Conservation (phyloP, 1,140 invertebrate genomes). For the Nasonia vitripennis region DNA sequence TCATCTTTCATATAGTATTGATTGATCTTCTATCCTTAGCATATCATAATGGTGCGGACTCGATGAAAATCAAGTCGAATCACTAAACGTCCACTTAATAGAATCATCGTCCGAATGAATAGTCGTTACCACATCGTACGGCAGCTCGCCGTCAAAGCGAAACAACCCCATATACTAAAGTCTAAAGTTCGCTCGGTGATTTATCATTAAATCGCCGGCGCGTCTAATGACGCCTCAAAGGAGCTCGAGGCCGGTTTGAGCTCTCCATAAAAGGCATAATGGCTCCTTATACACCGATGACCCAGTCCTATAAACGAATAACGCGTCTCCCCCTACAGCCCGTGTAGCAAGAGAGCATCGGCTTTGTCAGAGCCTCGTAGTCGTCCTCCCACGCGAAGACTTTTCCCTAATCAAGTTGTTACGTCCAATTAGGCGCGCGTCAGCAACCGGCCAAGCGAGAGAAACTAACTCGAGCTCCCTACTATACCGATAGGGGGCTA, state of each 20-base stretch:
- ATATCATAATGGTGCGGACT: not conserved
- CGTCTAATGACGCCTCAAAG: not conserved
- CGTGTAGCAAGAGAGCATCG: not conserved
- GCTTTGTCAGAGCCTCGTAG: not conserved
- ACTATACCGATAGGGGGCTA: too few species aligned
- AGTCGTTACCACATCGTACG: not conserved
- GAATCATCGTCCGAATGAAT: not conserved
- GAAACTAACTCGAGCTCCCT: too few species aligned
- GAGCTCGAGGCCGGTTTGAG: not conserved
- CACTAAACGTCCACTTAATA: not conserved
- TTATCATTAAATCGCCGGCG: not conserved
- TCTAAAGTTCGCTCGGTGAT: not conserved
- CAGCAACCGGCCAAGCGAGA: not conserved
- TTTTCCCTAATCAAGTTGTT: conserved; percentile 20
- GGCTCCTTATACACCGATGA: not conserved
- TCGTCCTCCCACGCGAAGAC: conserved; percentile 1
- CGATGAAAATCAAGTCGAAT: not conserved
- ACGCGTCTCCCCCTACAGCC: not conserved
- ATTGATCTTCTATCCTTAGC: too few species aligned
- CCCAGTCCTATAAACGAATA: not conserved
- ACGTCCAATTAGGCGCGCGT: not conserved
- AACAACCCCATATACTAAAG: not conserved
- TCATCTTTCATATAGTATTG: too few species aligned
- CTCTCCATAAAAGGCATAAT: conserved; percentile 8
- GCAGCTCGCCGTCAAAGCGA: not conserved